Evolutionary conservation across 2,113 vertebrate species (phyloP), one percentile per base, ranked within the genome.

Genomic region (Nothoprocta perdicaria): DNA sequence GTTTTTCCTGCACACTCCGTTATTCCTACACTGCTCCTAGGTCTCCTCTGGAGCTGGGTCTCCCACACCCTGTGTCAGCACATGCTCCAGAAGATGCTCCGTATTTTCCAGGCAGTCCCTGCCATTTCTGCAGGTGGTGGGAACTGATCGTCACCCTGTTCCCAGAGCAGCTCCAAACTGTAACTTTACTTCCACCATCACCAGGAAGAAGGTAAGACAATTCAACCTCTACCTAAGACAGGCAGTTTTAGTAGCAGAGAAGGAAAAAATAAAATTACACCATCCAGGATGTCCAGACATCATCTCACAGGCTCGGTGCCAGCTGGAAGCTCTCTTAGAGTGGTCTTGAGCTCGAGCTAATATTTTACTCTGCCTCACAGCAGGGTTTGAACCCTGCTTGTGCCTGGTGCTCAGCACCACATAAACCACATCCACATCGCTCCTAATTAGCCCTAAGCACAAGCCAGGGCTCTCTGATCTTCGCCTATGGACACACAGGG

Each of bases 271-370:
- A 40, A 8, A 26, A 21, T 80, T 60, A 8, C 55, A 62, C 63
- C 60, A 16, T 9, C 31, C 15, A 50, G 67, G 46, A 58, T n/a
- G 10, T 85, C 29, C 91, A 91, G 89, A 80, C 89, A 91, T 9
- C 63, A 50, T 2, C 12, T 55, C 29, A 40, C n/a, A 66, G 89
- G 84, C 89, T 91, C 9, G 10, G 72, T 50, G 94, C 89, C 93
- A 95, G 17, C 14, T 89, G 81, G 84, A 62, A 92, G 84, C 81
- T 66, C 71, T 55, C 84, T 66, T 75, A 69, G 87, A 43, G 89
- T 78, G 89, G 84, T 65, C 86, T 74, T 17, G 65, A 86, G 77
- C 50, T 60, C 53, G 46, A 48, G 10, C 8, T 81, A 29, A 84
- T 62, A 48, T 27, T 9, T 92, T 11, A 48, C 45, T 53, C 81